Base-by-base conservation (phyloP, 2,797 vertebrate genomes). In the Protonibea diacanthus region DNA sequence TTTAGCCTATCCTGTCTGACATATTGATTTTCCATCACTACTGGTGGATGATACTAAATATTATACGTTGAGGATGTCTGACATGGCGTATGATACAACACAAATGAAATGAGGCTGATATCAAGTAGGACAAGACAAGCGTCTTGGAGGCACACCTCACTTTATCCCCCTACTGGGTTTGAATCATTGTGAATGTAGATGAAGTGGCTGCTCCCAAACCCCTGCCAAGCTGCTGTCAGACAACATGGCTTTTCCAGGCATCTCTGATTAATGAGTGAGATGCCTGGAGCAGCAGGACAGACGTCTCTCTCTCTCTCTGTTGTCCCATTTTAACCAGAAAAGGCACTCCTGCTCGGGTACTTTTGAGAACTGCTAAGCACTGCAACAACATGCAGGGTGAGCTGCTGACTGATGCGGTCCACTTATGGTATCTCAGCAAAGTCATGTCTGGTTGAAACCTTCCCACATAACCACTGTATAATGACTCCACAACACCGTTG, bases 251-350 rank as follows among this genome's bases (percentile, higher is more conserved):
- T 69, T 86, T 74, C 59, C 45, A 78, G 61, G n/a, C 67, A 52
- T 75, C 25, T 45, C 11, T 89, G 84, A 91, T 66, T 66, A 89
- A 90, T 86, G 85, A 86, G 62, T 61, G 82, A 84, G 76, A 59
- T 74, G 82, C 27, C 56, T 62, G 33, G 33, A 79, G 63, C 80
- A 78, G 74, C 82, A 67, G 84, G 79, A 71, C 56, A 72, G 38
- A 55, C 40, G 7, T 83, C 65, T 38, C 13, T 70, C 55, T 80
- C 23, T 29, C 29, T 33, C 29, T 7, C 29, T 20, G 18, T 77
- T 55, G 62, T 23, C 52, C 5, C 23, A 27, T 78, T 9, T 72
- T 66, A 71, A 63, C 55, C 67, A 76, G 75, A 48, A 64, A 60
- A 64, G 29, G 13, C 56, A 69, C 29, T 58, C 60, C 27, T 66